Evolutionary conservation across 2,888 invertebrate species (phyloP).

Genomic region (Xanthorhoe spadicearia): DNA sequence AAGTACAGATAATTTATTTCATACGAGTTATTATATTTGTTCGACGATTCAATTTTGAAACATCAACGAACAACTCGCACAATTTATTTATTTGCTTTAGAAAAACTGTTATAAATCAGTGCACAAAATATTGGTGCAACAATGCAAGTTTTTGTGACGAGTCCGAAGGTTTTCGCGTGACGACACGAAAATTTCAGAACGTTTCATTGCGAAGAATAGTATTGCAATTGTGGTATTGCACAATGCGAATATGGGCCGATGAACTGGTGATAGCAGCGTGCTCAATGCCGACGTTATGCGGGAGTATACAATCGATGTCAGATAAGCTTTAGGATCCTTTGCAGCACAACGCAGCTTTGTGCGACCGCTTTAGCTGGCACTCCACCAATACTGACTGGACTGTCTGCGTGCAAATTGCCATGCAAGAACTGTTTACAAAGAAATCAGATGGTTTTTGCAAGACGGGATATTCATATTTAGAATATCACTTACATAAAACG

Average conservation of each 20-base stretch:
- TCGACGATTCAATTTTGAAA: conserved; percentile 17
- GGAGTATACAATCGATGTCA: conserved; percentile 51
- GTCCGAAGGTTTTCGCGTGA: conserved; percentile 34
- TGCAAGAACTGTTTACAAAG: conserved; percentile 22
- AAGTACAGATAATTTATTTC: conserved; percentile 8
- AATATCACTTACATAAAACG: not conserved
- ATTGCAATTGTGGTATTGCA: conserved; percentile 48
- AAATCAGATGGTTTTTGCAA: not conserved
- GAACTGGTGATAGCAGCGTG: conserved; percentile 51
- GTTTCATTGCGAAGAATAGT: conserved; percentile 40
- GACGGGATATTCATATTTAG: not conserved
- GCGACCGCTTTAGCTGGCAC: conserved; percentile 28
- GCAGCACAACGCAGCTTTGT: conserved; percentile 42
- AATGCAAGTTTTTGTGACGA: conserved; percentile 31
- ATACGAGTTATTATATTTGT: not conserved
- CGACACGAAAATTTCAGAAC: conserved; percentile 40
- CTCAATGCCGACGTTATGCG: conserved; percentile 49
- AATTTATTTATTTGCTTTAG: conserved; percentile 24
- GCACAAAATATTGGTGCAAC: conserved; percentile 27
- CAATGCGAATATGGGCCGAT: conserved; percentile 53
- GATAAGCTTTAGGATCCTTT: conserved; percentile 50
- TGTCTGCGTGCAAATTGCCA: conserved; percentile 36
- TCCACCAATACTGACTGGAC: conserved; percentile 16
- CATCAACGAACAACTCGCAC: conserved; percentile 9
- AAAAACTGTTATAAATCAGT: conserved; percentile 18